Evolutionary conservation across 2,113 vertebrate species (phyloP).

Genomic region (Alligator mississippiensis): DNA sequence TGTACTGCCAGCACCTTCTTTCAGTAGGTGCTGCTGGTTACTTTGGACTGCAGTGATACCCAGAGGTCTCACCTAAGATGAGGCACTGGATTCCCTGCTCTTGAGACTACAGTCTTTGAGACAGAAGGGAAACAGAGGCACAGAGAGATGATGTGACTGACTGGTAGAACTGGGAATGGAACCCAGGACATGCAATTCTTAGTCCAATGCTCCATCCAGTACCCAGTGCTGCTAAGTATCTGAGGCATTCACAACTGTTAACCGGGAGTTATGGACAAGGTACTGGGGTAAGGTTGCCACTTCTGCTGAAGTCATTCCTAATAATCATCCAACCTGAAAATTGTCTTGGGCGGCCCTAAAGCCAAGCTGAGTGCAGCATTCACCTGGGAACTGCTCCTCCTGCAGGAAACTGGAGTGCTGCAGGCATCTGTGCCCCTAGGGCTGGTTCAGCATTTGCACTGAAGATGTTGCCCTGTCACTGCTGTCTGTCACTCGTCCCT

Average conservation of each 20-base stretch:
- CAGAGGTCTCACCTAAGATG: background rate
- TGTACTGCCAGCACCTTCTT: background rate
- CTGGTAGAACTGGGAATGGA: background rate
- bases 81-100: background rate
- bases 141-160: background rate
- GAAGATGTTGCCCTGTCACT: too few relatives aligned
- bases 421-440: too few relatives aligned
- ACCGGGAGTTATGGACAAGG: background rate
- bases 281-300: too few relatives aligned
- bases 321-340: too few relatives aligned
- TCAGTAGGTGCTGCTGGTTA: background rate
- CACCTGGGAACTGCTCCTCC: too few relatives aligned
- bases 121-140: background rate
- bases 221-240: background rate
- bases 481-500: too few relatives aligned
- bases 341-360: too few relatives aligned
- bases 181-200: rapidly evolving
- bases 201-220: background rate
- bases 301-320: too few relatives aligned
- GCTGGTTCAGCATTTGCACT: too few relatives aligned
- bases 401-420: too few relatives aligned
- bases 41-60: background rate
- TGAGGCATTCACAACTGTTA: background rate
- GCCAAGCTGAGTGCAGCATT: too few relatives aligned
- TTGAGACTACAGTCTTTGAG: rapidly evolving